phyloP scores from a whole-genome alignment of 2,888 invertebrate genomes.

The Celastrina argiolus region DNA sequence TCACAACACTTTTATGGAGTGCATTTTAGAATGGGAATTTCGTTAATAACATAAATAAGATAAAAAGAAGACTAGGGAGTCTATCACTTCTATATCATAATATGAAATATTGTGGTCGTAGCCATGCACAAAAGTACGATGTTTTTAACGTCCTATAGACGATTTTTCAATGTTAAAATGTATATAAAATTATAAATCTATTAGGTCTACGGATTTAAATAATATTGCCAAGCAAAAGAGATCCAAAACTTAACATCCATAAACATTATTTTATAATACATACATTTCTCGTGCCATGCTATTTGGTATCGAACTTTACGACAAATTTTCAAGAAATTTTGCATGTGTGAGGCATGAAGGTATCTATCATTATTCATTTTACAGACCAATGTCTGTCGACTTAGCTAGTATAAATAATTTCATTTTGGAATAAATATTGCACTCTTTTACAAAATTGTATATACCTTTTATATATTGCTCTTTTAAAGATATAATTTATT shows the following conservation, averaged over 20 bases:
- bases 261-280: not conserved
- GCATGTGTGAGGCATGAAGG: too few relatives aligned
- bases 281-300: not conserved
- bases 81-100: too few relatives aligned
- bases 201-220: not conserved
- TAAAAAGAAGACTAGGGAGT: too few relatives aligned
- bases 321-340: not conserved
- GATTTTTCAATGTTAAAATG: too few relatives aligned
- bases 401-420: not conserved
- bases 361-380: too few relatives aligned
- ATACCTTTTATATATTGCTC: not conserved
- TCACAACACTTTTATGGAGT: too few relatives aligned
- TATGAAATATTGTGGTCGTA: too few relatives aligned
- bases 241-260: not conserved
- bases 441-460: not conserved
- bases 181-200: not conserved
- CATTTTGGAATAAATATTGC: constrained; percentile 8
- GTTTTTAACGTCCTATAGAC: not conserved
- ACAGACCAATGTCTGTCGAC: too few relatives aligned
- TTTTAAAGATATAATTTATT: not conserved
- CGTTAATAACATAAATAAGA: too few relatives aligned
- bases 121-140: too few relatives aligned
- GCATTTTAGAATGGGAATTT: too few relatives aligned
- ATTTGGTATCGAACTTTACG: too few relatives aligned
- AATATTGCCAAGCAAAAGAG: not conserved